A percentile compares a stretch with the other conserved stretches of the same genome.
Conservation (phyloP, 2,797 vertebrate genomes). For the Chelmon rostratus region DNA sequence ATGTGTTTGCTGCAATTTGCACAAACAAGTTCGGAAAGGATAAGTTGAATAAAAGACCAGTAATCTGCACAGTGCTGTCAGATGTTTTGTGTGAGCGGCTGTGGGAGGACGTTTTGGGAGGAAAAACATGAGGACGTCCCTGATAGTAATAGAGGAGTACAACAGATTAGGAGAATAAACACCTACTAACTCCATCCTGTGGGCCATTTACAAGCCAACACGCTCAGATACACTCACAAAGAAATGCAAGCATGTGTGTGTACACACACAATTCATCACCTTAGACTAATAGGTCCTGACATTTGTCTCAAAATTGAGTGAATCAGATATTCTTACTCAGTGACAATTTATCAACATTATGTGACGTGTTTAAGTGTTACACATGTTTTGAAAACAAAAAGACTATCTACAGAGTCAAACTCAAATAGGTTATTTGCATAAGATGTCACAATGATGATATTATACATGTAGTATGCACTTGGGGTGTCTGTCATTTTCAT, state of each 20-base stretch:
- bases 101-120: background rate
- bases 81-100: background rate
- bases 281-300: too few species aligned
- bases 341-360: too few species aligned
- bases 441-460: too few species aligned
- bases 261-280: too few species aligned
- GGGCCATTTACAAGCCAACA: background rate
- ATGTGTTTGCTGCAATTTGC: constrained; percentile 21
- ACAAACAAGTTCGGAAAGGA: background rate
- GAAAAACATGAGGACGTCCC: background rate
- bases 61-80: background rate
- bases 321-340: too few species aligned
- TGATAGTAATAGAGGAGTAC: background rate
- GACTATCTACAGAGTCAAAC: too few species aligned
- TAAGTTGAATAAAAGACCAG: background rate
- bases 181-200: background rate
- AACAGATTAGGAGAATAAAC: constrained; percentile 16
- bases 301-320: too few species aligned
- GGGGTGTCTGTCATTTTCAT: too few species aligned
- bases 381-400: too few species aligned
- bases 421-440: too few species aligned
- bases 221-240: background rate
- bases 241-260: background rate
- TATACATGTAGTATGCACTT: too few species aligned
- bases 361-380: too few species aligned